A percentile compares a stretch with the other conserved stretches of the same genome.
These are phyloP conservation scores for Sus cebifrons DNA, from an alignment of 2,797 vertebrate species.

Conservation along the genomic window DNA sequence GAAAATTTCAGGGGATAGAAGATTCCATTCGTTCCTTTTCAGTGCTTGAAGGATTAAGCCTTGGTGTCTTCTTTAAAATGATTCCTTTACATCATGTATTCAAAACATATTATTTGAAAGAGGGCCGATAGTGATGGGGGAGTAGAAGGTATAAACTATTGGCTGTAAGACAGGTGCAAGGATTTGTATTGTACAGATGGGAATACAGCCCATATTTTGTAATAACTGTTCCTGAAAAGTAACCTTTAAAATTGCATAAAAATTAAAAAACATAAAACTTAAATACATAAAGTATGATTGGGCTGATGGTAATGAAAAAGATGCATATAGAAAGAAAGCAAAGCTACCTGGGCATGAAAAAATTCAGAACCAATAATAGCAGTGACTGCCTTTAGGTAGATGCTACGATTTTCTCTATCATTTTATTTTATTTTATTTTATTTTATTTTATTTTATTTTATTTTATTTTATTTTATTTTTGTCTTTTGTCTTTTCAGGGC, in stretches of 20 bases:
- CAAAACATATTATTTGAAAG: not conserved
- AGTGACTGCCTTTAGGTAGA: not conserved
- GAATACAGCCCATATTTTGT: not conserved
- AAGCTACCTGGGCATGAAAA: not conserved
- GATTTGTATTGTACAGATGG: no score
- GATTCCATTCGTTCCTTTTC: not conserved
- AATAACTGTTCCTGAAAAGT: not conserved
- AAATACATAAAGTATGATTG: not conserved
- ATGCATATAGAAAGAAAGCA: not conserved
- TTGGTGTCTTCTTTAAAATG: slow-evolving; percentile 43
- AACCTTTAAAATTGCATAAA: not conserved
- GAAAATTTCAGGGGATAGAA: not conserved
- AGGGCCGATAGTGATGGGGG: not conserved
- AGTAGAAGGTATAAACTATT: no score
- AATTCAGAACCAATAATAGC: not conserved
- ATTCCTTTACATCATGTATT: slow-evolving; percentile 18
- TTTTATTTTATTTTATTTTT: no score
- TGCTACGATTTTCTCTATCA: not conserved
- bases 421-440: no score
- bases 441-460: no score
- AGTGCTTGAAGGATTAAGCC: slow-evolving; percentile 38
- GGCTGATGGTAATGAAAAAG: not conserved
- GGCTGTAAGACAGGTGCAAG: not conserved
- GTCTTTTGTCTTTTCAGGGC: no score
- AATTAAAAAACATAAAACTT: not conserved